These are phyloP conservation scores for Ailuropoda melanoleuca DNA, from an alignment of 2,113 vertebrate genomes.

Conservation along the genomic window DNA sequence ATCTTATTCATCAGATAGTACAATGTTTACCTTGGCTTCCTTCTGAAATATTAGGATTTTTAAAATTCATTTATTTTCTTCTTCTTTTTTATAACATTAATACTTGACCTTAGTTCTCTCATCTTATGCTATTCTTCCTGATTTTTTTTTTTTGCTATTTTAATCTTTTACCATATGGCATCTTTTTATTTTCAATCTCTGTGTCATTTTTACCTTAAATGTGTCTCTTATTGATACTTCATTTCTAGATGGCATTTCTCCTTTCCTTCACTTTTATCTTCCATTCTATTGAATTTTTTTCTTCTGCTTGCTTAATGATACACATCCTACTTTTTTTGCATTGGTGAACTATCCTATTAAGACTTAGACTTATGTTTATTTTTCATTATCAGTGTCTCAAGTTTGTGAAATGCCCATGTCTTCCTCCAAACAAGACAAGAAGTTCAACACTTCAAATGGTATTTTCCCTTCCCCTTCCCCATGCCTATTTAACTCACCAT, in stretches of 20 bases:
- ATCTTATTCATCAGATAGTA: constrained; percentile 1
- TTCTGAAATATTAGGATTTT: background rate
- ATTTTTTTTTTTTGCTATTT: background rate
- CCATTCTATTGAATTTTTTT: background rate
- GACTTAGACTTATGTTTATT: background rate
- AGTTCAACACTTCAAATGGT: background rate
- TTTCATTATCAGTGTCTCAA: background rate
- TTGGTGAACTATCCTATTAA: background rate
- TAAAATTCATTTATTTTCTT: background rate
- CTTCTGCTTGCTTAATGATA: background rate
- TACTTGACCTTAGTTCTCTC: background rate
- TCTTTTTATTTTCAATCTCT: background rate
- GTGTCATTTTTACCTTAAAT: background rate
- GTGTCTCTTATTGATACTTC: background rate
- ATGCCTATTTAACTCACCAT: background rate
- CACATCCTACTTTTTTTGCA: background rate
- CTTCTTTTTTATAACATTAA: background rate
- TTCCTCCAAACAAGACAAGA: background rate
- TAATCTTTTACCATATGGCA: background rate
- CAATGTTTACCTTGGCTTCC: background rate
- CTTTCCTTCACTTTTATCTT: background rate
- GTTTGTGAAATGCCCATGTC: background rate
- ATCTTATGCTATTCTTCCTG: background rate
- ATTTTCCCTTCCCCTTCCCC: background rate
- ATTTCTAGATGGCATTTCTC: background rate